Base-by-base conservation (phyloP, 2,888 invertebrate species). In the Serripes groenlandicus region DNA sequence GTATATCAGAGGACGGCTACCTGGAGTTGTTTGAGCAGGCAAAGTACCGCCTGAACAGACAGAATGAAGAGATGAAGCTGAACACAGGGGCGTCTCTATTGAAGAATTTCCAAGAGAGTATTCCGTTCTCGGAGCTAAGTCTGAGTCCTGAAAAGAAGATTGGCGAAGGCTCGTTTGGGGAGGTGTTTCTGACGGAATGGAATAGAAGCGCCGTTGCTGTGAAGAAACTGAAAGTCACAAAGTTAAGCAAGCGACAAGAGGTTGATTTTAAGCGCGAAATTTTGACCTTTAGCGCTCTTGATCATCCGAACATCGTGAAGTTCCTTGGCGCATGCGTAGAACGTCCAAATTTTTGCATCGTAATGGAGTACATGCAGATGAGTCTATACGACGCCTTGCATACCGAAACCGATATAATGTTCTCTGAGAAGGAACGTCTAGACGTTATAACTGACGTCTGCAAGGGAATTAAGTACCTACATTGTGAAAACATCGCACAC, bases 341-440 rank as follows among this genome's bases (percentile, higher is more conserved):
- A 11, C 81, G 80, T 15, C 84, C 88, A 26, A 81, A 86, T 34
- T 56, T 88, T 23, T 75, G 74, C 34, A 86, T 86, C 28, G 81
- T 86, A 1, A 85, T 88, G 85, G 87, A 88, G 71, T 83, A 82
- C 56, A 88, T 88, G 87, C 82, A 85, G 34, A 82, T 72, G 71
- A 83, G 85, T 68, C 60, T 88, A 64, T 80, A 75, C 66, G 83
- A 88, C 23, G 85, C 80, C 7, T 32, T 88, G 15, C 80, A 85
- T 62, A 69, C 81, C 54, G 35, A 69, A 18, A 54, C 68, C 0
- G n/a, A n/a, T n/a, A 52, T 78, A 9, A 80, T 80, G 26, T 87
- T 89, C 34, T 52, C 79, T 26, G 86, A 86, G 21, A 58, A 69
- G 26, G 80, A 84, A 28, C 74, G 79, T 21, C 70, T 88, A 0